Conservation (phyloP, 1,140 invertebrate genomes). For the Drosophila sechellia region DNA sequence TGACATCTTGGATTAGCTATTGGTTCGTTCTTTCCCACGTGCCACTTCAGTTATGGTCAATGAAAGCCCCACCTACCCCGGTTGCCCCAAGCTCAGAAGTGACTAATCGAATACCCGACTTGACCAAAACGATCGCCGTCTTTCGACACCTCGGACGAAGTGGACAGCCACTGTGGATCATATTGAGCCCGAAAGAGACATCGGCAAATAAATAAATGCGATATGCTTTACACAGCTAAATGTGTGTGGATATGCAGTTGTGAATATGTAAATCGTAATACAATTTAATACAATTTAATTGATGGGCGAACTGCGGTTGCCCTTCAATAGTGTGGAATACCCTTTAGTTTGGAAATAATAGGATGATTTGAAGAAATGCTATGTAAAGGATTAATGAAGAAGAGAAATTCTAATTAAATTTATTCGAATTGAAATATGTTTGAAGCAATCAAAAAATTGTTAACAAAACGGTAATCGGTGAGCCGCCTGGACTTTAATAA, state of each 20-base stretch:
- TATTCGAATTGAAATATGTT: too few species aligned
- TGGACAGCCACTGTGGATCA: conserved; percentile 45
- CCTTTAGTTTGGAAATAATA: not conserved
- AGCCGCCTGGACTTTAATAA: too few species aligned
- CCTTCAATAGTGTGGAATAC: not conserved
- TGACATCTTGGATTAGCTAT: conserved; percentile 14
- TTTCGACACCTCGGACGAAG: conserved; percentile 68
- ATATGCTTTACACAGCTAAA: conserved; percentile 38
- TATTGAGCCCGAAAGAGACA: conserved; percentile 71
- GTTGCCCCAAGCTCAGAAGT: conserved; percentile 36
- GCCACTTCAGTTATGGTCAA: conserved; percentile 61
- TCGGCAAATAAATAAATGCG: conserved; percentile 63
- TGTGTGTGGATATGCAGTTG: conserved; percentile 38
- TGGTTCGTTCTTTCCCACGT: conserved; percentile 59
- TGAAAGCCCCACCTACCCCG: conserved; percentile 16
- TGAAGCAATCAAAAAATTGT: too few species aligned
- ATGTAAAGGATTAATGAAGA: too few species aligned
- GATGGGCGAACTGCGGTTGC: conserved; percentile 25
- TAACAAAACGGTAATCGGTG: too few species aligned
- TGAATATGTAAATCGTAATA: conserved; percentile 63
- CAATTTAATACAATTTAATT: conserved; percentile 39
- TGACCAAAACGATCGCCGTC: conserved; percentile 48
- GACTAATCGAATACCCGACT: conserved; percentile 71
- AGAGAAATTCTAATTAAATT: too few species aligned
- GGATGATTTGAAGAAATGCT: too few species aligned